These are phyloP conservation scores for Pithys albifrons DNA, from an alignment of 2,113 vertebrate species.

Conservation along the genomic window DNA sequence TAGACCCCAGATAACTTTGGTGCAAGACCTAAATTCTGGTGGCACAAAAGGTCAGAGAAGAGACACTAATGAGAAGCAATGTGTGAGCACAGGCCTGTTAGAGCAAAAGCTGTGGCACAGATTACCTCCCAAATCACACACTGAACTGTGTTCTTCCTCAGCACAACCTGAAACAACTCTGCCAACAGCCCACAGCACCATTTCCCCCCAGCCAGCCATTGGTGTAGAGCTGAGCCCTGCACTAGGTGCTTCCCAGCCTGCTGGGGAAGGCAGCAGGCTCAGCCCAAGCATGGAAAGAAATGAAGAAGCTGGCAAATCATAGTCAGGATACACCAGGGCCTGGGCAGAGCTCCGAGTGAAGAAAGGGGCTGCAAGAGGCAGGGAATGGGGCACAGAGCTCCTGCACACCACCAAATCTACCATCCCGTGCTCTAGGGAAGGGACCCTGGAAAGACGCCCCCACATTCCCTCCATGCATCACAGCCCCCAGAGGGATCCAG, in stretches of 20 bases:
- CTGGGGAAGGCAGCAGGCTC: not conserved
- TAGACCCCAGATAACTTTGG: constrained; percentile 50
- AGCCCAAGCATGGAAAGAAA: not conserved
- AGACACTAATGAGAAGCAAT: not conserved
- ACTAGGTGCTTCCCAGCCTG: not conserved
- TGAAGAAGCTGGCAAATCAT: not conserved
- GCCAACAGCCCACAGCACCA: not conserved
- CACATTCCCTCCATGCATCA: rapidly evolving
- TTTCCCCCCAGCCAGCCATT: not conserved
- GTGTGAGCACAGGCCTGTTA: not conserved
- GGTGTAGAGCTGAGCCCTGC: not conserved
- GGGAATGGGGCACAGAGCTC: not conserved
- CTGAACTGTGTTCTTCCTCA: not conserved
- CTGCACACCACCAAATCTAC: not conserved
- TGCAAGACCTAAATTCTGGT: constrained; percentile 12
- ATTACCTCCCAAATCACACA: not conserved
- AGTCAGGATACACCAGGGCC: not conserved
- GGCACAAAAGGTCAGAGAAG: constrained; percentile 22
- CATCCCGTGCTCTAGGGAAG: not conserved
- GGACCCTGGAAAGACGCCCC: not conserved
- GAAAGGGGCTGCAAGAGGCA: not conserved
- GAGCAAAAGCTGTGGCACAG: not conserved
- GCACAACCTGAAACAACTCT: not conserved
- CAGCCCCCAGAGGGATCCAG: not conserved
- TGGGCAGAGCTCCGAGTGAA: not conserved